Evolutionary conservation across 1,140 invertebrate genomes (phyloP), one percentile per base, ranked within the genome.

Genomic region (Drosophila bocqueti): DNA sequence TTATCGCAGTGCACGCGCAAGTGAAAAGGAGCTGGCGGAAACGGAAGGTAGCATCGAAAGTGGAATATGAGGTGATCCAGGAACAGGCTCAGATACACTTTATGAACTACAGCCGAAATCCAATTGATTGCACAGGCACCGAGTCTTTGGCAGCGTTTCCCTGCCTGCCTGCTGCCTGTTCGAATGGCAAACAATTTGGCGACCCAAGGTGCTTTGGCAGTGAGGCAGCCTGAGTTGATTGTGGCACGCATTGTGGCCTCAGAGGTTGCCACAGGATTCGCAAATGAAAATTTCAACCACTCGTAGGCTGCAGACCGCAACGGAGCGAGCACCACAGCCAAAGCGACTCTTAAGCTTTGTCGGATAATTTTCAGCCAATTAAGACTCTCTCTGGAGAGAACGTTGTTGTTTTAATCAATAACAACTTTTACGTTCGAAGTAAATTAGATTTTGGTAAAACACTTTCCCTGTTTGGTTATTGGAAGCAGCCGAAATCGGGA

Each of bases 91-190:
- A 73, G 71, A 61, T 60, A 55, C 57, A 60, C 75, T 77, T 76
- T 78, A 77, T 77, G 75, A 78, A 79, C 76, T 78, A 78, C 76
- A 79, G 58, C 59, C 58, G 40, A 79, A 79, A 79, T 59, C 65
- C 76, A 79, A 79, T 79, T 79, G 76, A 78, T 79, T 63, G 58
- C 52, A 26, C 75, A 42, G 73, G 38, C 59, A 34, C 38, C 34
- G 55, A 46, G 40, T 67, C 62, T 76, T 54, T 43, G 45, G 18
- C 67, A 13, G 36, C 38, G 31, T 43, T 34, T 67, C 34, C 24
- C 34, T 15, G 6, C n/a, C 49, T 29, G 26, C 49, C 49, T 6
- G 16, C 45, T n/a, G 46, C 59, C 50, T 42, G 34, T 36, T 55
- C 42, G 60, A 50, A 77, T 47, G 45, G 75, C 73, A 76, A 77